Evolutionary conservation across 2,113 vertebrate genomes (phyloP).

Genomic region (Scomber scombrus): DNA sequence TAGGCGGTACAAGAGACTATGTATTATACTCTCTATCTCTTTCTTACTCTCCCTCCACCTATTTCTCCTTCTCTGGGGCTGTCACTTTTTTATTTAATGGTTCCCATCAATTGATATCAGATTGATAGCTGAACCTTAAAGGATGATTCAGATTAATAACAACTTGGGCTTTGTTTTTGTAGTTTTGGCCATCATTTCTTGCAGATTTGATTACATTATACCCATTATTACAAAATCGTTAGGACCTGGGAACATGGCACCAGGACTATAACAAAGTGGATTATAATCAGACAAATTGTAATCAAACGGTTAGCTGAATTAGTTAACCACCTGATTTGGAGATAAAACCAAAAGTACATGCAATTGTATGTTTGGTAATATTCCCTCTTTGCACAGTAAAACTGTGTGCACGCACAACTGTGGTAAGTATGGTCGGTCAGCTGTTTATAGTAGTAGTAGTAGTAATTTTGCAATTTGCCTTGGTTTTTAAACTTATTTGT

Average conservation of each 20-base stretch:
- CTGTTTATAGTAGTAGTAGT: too few relatives aligned
- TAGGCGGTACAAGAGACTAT: constrained; percentile 80
- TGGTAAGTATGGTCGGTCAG: too few relatives aligned
- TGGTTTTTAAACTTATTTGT: too few relatives aligned
- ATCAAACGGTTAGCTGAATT: background rate
- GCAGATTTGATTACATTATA: too few relatives aligned
- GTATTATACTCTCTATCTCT: constrained; percentile 65
- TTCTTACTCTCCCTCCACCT: constrained; percentile 35
- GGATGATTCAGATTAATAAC: background rate
- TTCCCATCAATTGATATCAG: constrained; percentile 26
- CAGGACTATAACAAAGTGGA: background rate
- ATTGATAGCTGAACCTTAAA: constrained; percentile 11
- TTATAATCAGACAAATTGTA: background rate
- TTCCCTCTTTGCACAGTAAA: background rate
- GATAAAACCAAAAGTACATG: background rate
- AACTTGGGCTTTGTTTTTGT: background rate
- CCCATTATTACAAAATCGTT: background rate
- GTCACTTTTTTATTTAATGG: constrained; percentile 36
- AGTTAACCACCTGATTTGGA: background rate
- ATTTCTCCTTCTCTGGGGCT: constrained; percentile 34
- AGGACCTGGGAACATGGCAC: background rate
- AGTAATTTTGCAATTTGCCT: too few relatives aligned
- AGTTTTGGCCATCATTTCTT: background rate
- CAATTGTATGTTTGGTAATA: background rate
- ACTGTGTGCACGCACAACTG: too few relatives aligned